These are phyloP conservation scores for Macquaria ambigua DNA, from an alignment of 2,113 vertebrate genomes.

Conservation along the genomic window DNA sequence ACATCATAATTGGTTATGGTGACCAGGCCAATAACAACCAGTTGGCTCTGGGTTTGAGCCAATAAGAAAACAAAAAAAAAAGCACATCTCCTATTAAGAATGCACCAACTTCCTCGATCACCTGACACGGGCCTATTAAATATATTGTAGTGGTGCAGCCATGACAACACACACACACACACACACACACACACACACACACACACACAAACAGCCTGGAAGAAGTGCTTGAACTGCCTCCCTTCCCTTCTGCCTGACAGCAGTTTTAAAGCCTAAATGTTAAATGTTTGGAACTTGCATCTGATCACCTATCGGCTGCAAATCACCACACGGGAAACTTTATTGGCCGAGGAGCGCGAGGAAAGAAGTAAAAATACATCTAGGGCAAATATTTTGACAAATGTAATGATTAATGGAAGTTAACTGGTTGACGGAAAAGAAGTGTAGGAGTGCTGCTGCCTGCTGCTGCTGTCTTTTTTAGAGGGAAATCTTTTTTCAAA, in stretches of 20 bases:
- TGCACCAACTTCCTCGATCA: constrained; percentile 52
- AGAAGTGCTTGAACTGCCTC: constrained; percentile 41
- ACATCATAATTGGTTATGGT: not conserved
- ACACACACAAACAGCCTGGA: constrained; percentile 28
- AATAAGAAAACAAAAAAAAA: constrained; percentile 5
- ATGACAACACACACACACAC: constrained; percentile 58
- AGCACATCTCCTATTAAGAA: constrained; percentile 32
- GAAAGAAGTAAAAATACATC: constrained; percentile 63
- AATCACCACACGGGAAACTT: constrained; percentile 65
- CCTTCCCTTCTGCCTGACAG: constrained; percentile 51
- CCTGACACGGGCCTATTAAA: constrained; percentile 37
- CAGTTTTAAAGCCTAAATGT: constrained; percentile 73
- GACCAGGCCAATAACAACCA: not conserved
- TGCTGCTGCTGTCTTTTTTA: constrained; percentile 54
- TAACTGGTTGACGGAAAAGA: constrained; percentile 66
- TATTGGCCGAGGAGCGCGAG: constrained; percentile 52
- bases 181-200: constrained; percentile 20
- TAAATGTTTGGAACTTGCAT: constrained; percentile 72
- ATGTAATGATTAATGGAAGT: constrained; percentile 76
- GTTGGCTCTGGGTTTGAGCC: not conserved
- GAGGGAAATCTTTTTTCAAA: constrained; percentile 8
- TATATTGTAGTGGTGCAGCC: constrained; percentile 38
- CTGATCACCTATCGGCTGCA: constrained; percentile 71
- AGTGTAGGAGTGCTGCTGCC: constrained; percentile 36
- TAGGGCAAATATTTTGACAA: constrained; percentile 67